These are phyloP conservation scores for Quadriops clusia DNA, from an alignment of 2,888 invertebrate species.

Conservation along the genomic window DNA sequence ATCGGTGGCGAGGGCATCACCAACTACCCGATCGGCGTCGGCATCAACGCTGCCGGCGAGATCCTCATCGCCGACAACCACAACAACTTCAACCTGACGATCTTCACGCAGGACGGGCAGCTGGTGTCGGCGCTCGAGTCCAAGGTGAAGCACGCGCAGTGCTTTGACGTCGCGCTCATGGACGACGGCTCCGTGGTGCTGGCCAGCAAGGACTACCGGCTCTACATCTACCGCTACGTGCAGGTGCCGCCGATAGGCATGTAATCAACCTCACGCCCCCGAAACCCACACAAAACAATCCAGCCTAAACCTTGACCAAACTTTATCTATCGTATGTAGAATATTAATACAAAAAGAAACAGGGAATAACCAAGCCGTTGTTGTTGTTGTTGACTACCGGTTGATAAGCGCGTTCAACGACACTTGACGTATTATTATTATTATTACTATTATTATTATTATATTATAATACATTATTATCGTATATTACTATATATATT, in stretches of 20 bases:
- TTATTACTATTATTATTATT: too few species aligned
- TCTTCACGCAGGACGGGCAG: conserved; percentile 96
- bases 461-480: too few species aligned
- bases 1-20: conserved; percentile 99
- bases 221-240: conserved; percentile 98
- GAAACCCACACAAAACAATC: conserved; percentile 10
- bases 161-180: conserved; percentile 98
- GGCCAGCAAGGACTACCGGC: conserved; percentile 97
- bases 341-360: too few species aligned
- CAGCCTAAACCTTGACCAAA: too few species aligned
- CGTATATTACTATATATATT: too few species aligned
- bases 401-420: too few species aligned
- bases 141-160: conserved; percentile 99
- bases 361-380: too few species aligned
- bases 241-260: conserved; percentile 82
- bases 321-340: too few species aligned
- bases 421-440: too few species aligned
- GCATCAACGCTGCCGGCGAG: conserved; percentile 93
- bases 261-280: conserved; percentile 32
- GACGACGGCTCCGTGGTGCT: conserved; percentile 97
- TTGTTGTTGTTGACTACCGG: too few species aligned
- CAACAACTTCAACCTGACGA: conserved; percentile 98
- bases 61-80: conserved; percentile 99
- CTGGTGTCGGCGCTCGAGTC: conserved; percentile 96
- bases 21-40: conserved; percentile 98